A percentile compares a stretch with the other conserved stretches of the same genome.
Evolutionary conservation across 2,113 vertebrate genomes (phyloP).

Genomic region (Dasyurus viverrinus): DNA sequence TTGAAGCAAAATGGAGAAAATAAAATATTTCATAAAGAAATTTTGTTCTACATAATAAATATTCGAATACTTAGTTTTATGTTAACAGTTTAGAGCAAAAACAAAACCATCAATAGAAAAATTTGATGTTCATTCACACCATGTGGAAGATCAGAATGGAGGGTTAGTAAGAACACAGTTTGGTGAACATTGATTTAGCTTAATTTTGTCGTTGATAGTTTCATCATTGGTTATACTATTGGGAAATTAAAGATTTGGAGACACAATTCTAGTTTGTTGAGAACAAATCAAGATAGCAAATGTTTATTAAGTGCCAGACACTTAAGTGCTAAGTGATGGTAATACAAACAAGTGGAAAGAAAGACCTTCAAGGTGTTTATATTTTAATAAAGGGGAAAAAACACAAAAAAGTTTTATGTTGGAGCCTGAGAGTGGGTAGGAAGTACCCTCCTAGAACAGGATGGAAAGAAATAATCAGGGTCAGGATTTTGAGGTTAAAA

Average conservation of each 20-base stretch:
- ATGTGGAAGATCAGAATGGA: not conserved
- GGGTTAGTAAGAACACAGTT: not conserved
- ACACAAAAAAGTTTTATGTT: not conserved
- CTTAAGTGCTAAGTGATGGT: too few relatives aligned
- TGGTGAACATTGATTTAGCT: not conserved
- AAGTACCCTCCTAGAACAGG: not conserved
- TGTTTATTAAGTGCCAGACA: not conserved
- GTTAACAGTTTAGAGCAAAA: not conserved
- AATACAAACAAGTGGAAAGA: not conserved
- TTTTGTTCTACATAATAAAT: not conserved
- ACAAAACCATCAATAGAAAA: not conserved
- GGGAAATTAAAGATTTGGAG: slow-evolving; percentile 18
- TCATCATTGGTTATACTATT: not conserved
- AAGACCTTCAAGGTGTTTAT: too few relatives aligned
- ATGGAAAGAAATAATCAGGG: not conserved
- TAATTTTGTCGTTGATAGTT: not conserved
- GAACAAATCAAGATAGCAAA: not conserved
- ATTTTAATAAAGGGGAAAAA: not conserved
- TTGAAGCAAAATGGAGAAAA: not conserved
- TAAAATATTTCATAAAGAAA: not conserved
- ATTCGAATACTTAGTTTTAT: not conserved
- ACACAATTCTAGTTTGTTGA: not conserved
- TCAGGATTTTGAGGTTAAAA: not conserved
- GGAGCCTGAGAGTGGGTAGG: too few relatives aligned
- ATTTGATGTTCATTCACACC: not conserved